Base-by-base conservation (phyloP, 2,888 invertebrate species). In the Plagiodera versicolora region DNA sequence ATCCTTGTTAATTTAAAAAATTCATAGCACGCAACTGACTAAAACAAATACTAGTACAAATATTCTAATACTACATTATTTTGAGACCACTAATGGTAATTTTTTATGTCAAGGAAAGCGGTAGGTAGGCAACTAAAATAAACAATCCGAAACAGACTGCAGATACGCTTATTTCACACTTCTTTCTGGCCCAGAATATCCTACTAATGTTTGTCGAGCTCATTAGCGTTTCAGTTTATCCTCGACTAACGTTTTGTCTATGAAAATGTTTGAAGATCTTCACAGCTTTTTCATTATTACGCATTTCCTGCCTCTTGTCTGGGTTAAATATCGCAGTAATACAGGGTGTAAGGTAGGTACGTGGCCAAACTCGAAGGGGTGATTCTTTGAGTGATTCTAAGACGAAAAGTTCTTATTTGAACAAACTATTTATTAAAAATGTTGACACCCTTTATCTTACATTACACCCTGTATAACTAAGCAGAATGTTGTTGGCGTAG, bases 31-130 rank as follows among this genome's bases (percentile, higher is more conserved):
- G 24, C 24, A 24, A 24, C 24, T 24, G 24, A 6, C 24, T 24
- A 24, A 6, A 24, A 24, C 24, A 24, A 24, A 24, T 24, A 24
- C 24, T 14, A 6, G 14, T 14, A 39, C 32, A 10, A 11, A 32
- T 32, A 32, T 14, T 39, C 3, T n/a, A n/a, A n/a, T 39, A 14
- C 14, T n/a, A 8, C 11, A 39, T 39, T 39, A 39, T 39, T 39
- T 39, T 39, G n/a, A 14, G 39, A 39, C n/a, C 39, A 39, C 39
- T 8, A 39, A 39, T 39, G 39, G 39, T 39, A 39, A 39, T 49
- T 50, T 50, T 50, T 50, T 30, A 50, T 50, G 50, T 30, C 50
- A 50, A 50, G 50, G 28, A 50, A 49, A 50, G 18, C 35, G 14
- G 3, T 39, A 39, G 39, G 39, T 18, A 50, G 32, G 50, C 32